phyloP scores from a whole-genome alignment of 2,113 vertebrate species.

The Noturus placidus region DNA sequence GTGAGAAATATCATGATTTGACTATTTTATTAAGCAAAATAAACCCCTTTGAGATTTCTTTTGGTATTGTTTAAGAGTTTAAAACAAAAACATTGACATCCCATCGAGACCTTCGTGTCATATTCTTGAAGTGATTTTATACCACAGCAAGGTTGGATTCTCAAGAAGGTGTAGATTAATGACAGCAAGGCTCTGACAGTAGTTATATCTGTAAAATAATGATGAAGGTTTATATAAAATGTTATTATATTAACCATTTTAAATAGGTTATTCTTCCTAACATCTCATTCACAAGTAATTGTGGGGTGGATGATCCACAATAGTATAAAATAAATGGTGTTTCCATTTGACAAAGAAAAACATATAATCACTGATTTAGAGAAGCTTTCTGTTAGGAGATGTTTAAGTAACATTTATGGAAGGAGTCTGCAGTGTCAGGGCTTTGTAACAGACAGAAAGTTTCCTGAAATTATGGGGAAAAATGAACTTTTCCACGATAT shows the following conservation, averaged over 20 bases:
- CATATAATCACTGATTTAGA: neutral
- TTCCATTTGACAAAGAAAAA: neutral
- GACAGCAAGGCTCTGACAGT: neutral
- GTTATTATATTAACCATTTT: neutral
- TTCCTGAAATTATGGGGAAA: too few relatives aligned
- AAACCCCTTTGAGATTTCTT: neutral
- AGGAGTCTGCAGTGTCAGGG: too few relatives aligned
- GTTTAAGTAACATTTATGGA: too few relatives aligned
- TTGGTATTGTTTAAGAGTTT: neutral
- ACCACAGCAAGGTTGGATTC: neutral
- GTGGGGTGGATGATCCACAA: too few relatives aligned
- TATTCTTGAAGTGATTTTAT: neutral
- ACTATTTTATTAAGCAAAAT: neutral
- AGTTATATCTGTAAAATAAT: neutral
- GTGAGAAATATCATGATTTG: neutral
- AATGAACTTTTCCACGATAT: too few relatives aligned
- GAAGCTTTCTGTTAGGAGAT: neutral
- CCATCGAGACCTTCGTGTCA: neutral
- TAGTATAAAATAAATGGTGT: neutral
- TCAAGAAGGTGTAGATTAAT: neutral
- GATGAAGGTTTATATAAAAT: neutral
- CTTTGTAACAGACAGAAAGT: too few relatives aligned
- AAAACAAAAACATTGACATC: neutral
- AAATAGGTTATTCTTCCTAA: neutral
- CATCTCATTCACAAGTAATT: neutral